Base-by-base conservation (phyloP, 2,113 vertebrate genomes). In the Chitala chitala region DNA sequence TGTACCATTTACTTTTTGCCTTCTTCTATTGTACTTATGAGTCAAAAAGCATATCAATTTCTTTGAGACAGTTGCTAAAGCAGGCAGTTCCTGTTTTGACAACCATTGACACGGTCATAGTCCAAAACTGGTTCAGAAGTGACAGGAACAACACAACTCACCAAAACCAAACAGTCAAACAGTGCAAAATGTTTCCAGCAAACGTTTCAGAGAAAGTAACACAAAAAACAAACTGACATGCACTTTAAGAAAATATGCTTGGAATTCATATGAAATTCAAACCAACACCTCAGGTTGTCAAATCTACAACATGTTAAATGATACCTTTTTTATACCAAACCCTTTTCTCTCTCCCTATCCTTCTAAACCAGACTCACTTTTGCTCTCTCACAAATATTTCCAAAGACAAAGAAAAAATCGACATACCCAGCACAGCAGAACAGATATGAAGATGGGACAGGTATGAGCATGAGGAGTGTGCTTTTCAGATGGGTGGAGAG, bases 101-200 rank as follows among this genome's bases (percentile, higher is more conserved):
- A 5, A 33, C 54, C 76, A 53, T 65, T 54, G 36, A 53, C 48
- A 48, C 71, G 84, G 72, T 76, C 86, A 86, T 38, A 77, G 84
- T 84, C 74, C 80, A 85, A 78, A 5, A 53, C 78, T 75, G 65
- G 50, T 56, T 46, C 71, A 55, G 9, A 54, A 63, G 78, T 36
- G 51, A 24, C 50, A 13, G 40, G n/a, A 22, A 46, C 42, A 13
- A 17, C n/a, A 72, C 38, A 29, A 13, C 58, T 51, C 12, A 5
- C n/a, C 1, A 15, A 72, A 59, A 66, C 69, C 6, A 74, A 13
- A 15, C 48, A 75, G 2, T 48, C 2, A 33, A 0, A 58, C 31
- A 26, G 3, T n/a, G 20, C 36, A 50, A 20, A 56, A 20, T 64
- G 24, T 69, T 53, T 22, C n/a, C 26, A 46, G 65, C 20, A 26